Conservation (phyloP, 1,140 invertebrate genomes). For the Drosophila orosa region DNA sequence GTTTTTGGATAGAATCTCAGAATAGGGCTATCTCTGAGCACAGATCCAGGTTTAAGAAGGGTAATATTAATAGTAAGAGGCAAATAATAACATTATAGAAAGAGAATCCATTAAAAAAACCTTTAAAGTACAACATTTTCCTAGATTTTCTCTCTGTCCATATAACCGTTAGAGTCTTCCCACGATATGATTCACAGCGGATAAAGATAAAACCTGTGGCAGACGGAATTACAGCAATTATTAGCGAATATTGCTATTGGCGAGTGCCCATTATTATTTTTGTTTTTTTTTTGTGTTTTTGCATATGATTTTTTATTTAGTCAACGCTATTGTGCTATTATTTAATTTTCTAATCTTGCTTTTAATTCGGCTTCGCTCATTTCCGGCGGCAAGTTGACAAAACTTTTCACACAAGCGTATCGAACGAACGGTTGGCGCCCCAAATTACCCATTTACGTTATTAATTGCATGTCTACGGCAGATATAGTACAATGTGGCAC, state of each 20-base stretch:
- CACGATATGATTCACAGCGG: slow-evolving; percentile 2
- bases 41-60: background rate
- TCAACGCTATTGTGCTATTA: slow-evolving; percentile 7
- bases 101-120: too few relatives aligned
- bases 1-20: background rate
- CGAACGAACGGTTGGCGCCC: slow-evolving; percentile 26
- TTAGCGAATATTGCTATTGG: slow-evolving; percentile 33
- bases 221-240: slow-evolving; percentile 28
- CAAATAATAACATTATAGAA: too few relatives aligned
- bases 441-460: slow-evolving; percentile 64
- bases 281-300: background rate
- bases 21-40: too few relatives aligned
- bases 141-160: background rate
- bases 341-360: slow-evolving; percentile 44
- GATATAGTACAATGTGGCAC: slow-evolving; percentile 43
- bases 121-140: background rate
- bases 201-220: background rate
- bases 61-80: background rate
- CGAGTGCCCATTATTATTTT: slow-evolving; percentile 10
- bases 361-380: slow-evolving; percentile 20
- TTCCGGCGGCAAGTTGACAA: slow-evolving; percentile 62
- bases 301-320: background rate
- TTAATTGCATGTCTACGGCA: slow-evolving; percentile 69
- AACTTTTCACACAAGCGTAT: slow-evolving; percentile 67
- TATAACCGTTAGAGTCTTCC: slow-evolving; percentile 1